Evolutionary conservation across 2,113 vertebrate species (phyloP).

Genomic region (Pterocles orientalis): DNA sequence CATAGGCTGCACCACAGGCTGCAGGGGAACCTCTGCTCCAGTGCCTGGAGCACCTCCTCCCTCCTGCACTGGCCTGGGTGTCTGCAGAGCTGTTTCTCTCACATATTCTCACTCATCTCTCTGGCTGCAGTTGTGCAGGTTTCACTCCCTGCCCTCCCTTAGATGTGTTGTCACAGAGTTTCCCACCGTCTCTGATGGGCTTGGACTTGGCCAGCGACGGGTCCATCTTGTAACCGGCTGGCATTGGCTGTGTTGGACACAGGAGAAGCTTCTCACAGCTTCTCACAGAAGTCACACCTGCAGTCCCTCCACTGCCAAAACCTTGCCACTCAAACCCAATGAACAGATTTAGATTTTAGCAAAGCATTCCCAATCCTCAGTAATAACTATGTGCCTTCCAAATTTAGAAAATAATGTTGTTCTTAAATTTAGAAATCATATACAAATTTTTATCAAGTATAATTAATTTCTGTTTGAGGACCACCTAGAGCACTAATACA

Average conservation of each 20-base stretch:
- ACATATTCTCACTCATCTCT: background rate
- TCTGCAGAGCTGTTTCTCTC: background rate
- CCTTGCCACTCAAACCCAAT: background rate
- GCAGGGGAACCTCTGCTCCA: background rate
- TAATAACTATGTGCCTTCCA: background rate
- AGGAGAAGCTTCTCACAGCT: background rate
- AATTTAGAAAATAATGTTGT: background rate
- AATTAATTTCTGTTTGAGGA: background rate
- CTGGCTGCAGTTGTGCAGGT: background rate
- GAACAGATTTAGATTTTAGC: background rate
- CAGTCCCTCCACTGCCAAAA: background rate
- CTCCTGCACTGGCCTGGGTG: background rate
- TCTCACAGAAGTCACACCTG: background rate
- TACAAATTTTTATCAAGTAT: background rate
- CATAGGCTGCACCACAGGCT: no score
- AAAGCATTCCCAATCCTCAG: background rate
- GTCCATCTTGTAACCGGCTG: rapidly evolving
- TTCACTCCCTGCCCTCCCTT: background rate
- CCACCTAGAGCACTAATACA: background rate
- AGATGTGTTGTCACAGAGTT: background rate
- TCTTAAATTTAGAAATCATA: background rate
- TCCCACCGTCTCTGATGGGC: rapidly evolving
- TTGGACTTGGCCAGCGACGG: rapidly evolving
- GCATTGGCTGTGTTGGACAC: rapidly evolving
- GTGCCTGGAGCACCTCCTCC: background rate